Base-by-base conservation (phyloP, 1,140 invertebrate species). In the Cherax quadricarinatus region DNA sequence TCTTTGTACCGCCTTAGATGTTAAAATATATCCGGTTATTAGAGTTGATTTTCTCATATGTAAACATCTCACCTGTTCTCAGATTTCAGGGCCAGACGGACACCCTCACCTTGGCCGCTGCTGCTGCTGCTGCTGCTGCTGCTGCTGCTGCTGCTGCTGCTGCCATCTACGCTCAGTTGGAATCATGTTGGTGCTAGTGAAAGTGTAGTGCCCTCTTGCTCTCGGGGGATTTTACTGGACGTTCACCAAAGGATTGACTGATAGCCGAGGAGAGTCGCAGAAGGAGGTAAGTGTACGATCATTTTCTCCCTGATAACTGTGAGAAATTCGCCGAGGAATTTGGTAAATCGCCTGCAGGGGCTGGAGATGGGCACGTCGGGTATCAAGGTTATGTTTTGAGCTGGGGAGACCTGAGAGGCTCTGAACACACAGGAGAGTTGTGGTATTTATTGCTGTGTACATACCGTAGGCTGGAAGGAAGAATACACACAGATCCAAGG, bases 141-240 rank as follows among this genome's bases (percentile, higher is more conserved):
- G 4, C 5, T 10, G 21, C 70, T 24, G 70, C 70, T 73, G 48
- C 79, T 81, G n/a, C 70, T 24, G 70, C 70, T 75, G 48, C 79
- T 81, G 48, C 79, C 48, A 49, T 60, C 57, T 60, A 57, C 24
- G 12, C 21, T 62, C 82, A 84, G 82, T 84, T 21, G 14, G 18
- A 62, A 84, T 21, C 51, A 84, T 84, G 82, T 84, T 53, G 82
- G 53, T 84, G 49, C 53, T 60, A 84, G 82, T 24, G 82, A 62
- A 57, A 62, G 82, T 84, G 53, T 84, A 60, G 57, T 62, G 53
- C 30, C 79, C 12, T 49, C 79, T 51, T 48, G 79, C 79, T 81
- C 48, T 51, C 48, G 7, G 79, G 79, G 79, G 24, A 66, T 66
- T 66, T 51, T 81, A 24, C 18, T 30, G 18, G 51, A 49, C 79